Evolutionary conservation across 1,140 invertebrate species (phyloP), one percentile per base, ranked within the genome.

Genomic region (Choristoneura fumiferana): DNA sequence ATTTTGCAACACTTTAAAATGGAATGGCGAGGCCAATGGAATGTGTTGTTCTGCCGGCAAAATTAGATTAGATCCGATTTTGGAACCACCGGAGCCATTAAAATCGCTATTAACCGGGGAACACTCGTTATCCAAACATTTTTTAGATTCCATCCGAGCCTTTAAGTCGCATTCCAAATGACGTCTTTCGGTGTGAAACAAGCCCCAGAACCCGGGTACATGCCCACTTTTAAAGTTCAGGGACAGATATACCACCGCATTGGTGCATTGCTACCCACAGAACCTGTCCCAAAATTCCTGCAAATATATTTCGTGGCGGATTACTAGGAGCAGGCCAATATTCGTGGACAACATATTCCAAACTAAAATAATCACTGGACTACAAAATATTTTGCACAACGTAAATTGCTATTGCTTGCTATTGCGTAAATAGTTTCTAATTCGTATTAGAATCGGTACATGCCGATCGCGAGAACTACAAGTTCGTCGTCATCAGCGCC

Each of bases 161-260:
- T 67, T 62, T 60, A 73, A 67, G 59, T 29, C 57, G 71, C 71
- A n/a, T 87, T 90, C 36, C 82, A 82, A 73, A 82, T 81, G 68
- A 83, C 74, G 9, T 81, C 77, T 1, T 86, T 82, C 70, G 79
- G 78, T 0, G 75, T 65, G 0, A 69, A 71, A 49, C 43, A 69
- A 60, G 66, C 82, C 4, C 4, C 14, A 17, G 72, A 76, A 63
- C 64, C 63, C 4, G 33, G 57, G 14, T 84, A 73, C 54, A 76
- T 78, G 69, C 75, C 78, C 9, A 85, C 78, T 37, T 89, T 83
- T 67, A 84, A 84, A 53, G 38, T 84, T 2, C 83, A 90, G 66
- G 87, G 90, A 1, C 89, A 90, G 57, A 69, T 90, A 37, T 81
- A 84, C 56, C 81, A 86, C 49, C 54, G 69, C 38, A 72, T 77